Percentiles rank a stretch among this genome's conserved stretches.
Conservation (phyloP, 2,797 vertebrate genomes). For the Neosilurus hyrtlii region DNA sequence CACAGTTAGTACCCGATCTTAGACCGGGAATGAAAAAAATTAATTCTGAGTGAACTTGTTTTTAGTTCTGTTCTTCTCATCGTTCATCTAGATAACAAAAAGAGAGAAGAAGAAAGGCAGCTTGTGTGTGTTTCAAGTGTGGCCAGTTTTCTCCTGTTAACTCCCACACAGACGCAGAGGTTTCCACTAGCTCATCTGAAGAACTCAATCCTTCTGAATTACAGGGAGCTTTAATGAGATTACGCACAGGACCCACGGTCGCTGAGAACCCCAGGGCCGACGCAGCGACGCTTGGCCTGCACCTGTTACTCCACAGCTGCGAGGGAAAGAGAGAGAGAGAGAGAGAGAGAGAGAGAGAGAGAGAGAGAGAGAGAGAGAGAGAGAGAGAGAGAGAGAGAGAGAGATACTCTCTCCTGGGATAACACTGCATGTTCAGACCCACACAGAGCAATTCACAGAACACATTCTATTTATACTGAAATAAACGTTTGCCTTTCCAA, state of each 20-base stretch:
- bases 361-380: constrained; percentile 36
- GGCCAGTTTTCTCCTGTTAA: constrained; percentile 66
- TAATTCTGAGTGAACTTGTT: constrained; percentile 7
- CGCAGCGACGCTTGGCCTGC: constrained; percentile 73
- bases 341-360: constrained; percentile 47
- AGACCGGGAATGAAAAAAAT: not conserved
- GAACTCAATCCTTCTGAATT: constrained; percentile 81
- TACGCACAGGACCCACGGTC: constrained; percentile 62
- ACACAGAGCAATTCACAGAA: constrained; percentile 27
- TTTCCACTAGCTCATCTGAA: constrained; percentile 79
- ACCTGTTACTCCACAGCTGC: constrained; percentile 74
- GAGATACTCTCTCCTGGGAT: constrained; percentile 9
- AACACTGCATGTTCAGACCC: constrained; percentile 18
- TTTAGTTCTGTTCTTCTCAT: not conserved
- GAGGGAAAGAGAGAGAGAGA: constrained; percentile 48
- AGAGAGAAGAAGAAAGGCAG: constrained; percentile 17
- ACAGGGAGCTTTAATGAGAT: constrained; percentile 81
- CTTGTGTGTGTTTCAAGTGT: constrained; percentile 64
- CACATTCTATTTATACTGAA: constrained; percentile 37
- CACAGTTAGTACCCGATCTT: not conserved
- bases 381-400: constrained; percentile 6
- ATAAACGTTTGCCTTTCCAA: constrained; percentile 44
- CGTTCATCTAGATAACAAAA: constrained; percentile 41
- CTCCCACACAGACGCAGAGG: constrained; percentile 73
- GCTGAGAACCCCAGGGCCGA: constrained; percentile 77